Evolutionary conservation across 1,140 invertebrate genomes (phyloP).

Genomic region (Trichonephila clavata): DNA sequence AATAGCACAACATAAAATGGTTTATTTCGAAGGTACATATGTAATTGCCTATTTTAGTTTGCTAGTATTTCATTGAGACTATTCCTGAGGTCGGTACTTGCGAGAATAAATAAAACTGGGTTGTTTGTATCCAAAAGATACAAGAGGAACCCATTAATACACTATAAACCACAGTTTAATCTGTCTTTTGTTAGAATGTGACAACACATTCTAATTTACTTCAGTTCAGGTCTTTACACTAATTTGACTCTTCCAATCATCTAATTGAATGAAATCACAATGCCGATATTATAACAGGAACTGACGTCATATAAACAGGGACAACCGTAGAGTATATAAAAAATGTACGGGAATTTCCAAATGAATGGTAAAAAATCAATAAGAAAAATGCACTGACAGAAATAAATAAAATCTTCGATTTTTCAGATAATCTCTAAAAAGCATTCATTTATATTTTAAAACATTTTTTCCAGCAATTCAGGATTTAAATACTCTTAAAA

Average conservation of each 20-base stretch:
- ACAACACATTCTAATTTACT: neutral
- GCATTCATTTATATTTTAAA: too few relatives aligned
- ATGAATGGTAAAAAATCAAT: too few relatives aligned
- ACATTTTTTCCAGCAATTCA: too few relatives aligned
- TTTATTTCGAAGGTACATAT: neutral
- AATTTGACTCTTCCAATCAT: neutral
- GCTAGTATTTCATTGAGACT: constrained; percentile 33
- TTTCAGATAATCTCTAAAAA: too few relatives aligned
- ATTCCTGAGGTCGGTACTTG: constrained; percentile 58
- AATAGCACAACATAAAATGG: neutral
- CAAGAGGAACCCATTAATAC: constrained; percentile 4
- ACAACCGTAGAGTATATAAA: neutral
- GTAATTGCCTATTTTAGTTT: neutral
- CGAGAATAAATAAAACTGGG: constrained; percentile 24
- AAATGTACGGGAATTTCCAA: too few relatives aligned
- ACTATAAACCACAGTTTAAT: neutral
- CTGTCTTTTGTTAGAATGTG: neutral
- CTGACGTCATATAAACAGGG: neutral
- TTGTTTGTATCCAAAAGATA: neutral
- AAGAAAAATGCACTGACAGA: too few relatives aligned
- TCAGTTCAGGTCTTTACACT: neutral
- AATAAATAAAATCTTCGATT: too few relatives aligned
- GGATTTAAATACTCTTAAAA: too few relatives aligned
- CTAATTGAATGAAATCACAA: neutral
- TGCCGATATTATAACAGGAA: neutral